phyloP scores from a whole-genome alignment of 2,113 vertebrate genomes.

The Campylomormyrus numenius region DNA sequence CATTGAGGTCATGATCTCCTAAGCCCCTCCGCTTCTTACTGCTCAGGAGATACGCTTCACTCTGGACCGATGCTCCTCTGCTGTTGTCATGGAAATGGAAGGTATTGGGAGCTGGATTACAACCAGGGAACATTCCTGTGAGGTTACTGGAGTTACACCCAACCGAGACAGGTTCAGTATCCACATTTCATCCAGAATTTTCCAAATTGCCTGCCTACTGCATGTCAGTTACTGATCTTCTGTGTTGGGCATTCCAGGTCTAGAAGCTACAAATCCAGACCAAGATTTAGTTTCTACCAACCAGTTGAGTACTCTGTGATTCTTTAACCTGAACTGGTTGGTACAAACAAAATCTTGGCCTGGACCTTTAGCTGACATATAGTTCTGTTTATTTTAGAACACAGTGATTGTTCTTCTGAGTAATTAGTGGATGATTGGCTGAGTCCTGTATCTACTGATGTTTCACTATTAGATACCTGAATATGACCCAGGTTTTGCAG shows the following conservation, averaged over 20 bases:
- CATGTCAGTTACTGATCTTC: neutral
- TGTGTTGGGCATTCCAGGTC: too few relatives aligned
- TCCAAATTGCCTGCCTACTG: neutral
- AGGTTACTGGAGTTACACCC: conserved; percentile 62
- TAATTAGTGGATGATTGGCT: neutral
- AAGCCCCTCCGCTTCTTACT: neutral
- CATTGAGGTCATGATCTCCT: neutral
- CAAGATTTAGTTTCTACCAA: too few relatives aligned
- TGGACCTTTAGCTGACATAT: neutral
- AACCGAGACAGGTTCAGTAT: conserved; percentile 59
- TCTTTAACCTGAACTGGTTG: too few relatives aligned
- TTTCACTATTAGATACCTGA: conserved; percentile 62
- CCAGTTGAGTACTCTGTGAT: too few relatives aligned
- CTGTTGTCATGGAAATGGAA: conserved; percentile 67
- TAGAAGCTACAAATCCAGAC: too few relatives aligned
- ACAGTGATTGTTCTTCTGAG: neutral
- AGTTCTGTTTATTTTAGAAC: neutral
- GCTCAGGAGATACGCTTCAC: conserved; percentile 69
- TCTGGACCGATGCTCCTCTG: conserved; percentile 66
- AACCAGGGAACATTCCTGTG: conserved; percentile 71
- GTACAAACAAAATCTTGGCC: too few relatives aligned
- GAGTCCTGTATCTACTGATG: conserved; percentile 8
- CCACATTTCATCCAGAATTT: neutral
- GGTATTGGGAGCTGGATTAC: conserved; percentile 74
- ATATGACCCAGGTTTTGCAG: conserved; percentile 72